Percentiles rank a stretch among this genome's conserved stretches.
Conservation (phyloP, 2,113 vertebrate species). For the Hemiscyllium ocellatum region DNA sequence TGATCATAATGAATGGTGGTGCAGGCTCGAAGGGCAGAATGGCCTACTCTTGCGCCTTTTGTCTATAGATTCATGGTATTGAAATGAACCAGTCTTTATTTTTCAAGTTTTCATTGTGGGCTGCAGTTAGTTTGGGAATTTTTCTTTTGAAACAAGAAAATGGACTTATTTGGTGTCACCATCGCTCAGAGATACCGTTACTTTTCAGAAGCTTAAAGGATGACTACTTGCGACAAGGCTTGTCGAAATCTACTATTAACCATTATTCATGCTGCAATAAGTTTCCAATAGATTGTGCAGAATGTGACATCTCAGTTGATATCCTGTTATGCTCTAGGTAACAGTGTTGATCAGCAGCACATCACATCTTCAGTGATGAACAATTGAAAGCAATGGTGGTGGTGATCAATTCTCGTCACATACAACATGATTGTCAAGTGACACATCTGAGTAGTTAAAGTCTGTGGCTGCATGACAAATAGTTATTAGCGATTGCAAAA, state of each 20-base stretch:
- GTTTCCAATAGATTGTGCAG: background rate
- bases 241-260: background rate
- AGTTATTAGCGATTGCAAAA: conserved; percentile 7
- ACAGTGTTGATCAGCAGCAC: background rate
- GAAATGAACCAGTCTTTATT: background rate
- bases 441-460: conserved; percentile 28
- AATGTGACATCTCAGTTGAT: background rate
- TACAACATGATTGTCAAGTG: conserved; percentile 1
- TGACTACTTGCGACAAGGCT: background rate
- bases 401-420: conserved; percentile 16
- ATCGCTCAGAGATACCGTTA: background rate
- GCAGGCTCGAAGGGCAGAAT: too few relatives aligned
- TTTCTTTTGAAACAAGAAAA: background rate
- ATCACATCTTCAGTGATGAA: background rate
- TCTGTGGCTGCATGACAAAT: conserved; percentile 20
- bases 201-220: background rate
- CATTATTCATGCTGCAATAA: background rate
- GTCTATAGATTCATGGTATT: background rate
- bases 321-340: background rate
- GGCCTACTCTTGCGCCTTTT: too few relatives aligned
- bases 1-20: too few relatives aligned
- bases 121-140: background rate
- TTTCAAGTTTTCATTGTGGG: background rate
- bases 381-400: background rate
- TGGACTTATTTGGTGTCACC: background rate